phyloP scores from a whole-genome alignment of 2,113 vertebrate species.

The Scytalopus superciliaris region DNA sequence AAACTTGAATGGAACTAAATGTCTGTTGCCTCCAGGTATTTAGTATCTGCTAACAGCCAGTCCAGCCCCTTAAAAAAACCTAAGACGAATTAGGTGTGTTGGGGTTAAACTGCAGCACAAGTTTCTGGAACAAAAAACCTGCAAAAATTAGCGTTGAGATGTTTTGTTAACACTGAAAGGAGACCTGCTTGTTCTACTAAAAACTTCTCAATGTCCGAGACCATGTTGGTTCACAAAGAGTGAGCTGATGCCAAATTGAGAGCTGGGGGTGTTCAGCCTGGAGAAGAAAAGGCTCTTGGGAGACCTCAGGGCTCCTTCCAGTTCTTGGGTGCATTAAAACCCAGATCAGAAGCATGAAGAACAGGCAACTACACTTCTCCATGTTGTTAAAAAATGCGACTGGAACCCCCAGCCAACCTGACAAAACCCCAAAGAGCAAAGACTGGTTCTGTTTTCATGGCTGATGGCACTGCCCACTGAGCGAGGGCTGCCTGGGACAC shows the following conservation, averaged over 20 bases:
- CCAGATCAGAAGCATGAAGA: background rate
- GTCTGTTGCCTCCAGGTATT: constrained; percentile 84
- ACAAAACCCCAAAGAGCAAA: background rate
- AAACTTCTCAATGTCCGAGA: background rate
- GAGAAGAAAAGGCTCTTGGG: background rate
- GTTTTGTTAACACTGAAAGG: background rate
- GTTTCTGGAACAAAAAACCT: background rate
- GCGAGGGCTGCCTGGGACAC: background rate
- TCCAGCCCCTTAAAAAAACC: constrained; percentile 71
- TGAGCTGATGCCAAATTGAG: background rate
- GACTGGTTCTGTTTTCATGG: background rate
- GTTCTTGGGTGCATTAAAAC: background rate
- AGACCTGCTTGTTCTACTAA: rapidly evolving
- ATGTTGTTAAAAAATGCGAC: background rate
- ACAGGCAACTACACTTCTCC: background rate
- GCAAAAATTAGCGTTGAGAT: background rate
- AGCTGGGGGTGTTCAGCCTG: background rate
- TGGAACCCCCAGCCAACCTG: background rate
- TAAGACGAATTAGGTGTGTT: constrained; percentile 49
- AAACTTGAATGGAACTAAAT: constrained; percentile 79
- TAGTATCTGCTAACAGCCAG: constrained; percentile 78
- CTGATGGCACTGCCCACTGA: background rate
- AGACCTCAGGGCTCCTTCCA: background rate
- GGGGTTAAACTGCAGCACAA: constrained; percentile 47
- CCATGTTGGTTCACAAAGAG: background rate